Base-by-base conservation (phyloP, 2,888 invertebrate species). In the Trissolcus japonicus region DNA sequence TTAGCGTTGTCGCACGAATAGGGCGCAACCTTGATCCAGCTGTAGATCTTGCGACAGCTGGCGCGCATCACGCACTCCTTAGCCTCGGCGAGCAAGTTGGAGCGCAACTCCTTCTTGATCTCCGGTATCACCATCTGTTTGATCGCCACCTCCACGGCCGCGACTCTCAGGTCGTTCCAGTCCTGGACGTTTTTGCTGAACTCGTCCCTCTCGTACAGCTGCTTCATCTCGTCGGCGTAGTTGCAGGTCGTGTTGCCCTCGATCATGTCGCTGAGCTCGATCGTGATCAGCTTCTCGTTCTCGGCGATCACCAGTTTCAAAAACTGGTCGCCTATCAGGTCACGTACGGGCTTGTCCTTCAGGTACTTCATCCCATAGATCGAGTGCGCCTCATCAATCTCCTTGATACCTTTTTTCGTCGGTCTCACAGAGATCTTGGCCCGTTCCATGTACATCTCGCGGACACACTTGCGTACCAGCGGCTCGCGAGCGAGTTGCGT, bases 371-470 rank as follows among this genome's bases (percentile, higher is more conserved):
- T 91, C 41, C 93, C 93, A 86, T 92, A 97, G 82, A 96, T 95
- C 0, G 94, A 92, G 89, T 99, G 98, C 80, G 94, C 94, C 90
- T 99, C 99, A 87, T 99, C 99, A 78, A 99, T 97, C 84, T 97
- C 96, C 89, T 98, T 98, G 43, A 94, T 86, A 0, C 99, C 99
- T 80, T 95, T 94, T 85, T 95, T 95, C 0, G 98, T 99, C 0
- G 99, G 98, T 0, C 89, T 88, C 0, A 96, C 94, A 74, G 92
- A 92, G 72, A 99, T 88, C 79, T 95, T 95, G 3, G 97, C 98
- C 11, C 97, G 91, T 87, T 98, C 98, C 83, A 95, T 94, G 88
- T 95, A 95, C 53, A 95, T 94, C 88, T 96, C 96, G 0, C 98
- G 91, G 7, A 98, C 92, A 81, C 94, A 94, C 84, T 94, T 94